Evolutionary conservation across 2,113 vertebrate species (phyloP).

Genomic region (Illadopsis cleaveri): DNA sequence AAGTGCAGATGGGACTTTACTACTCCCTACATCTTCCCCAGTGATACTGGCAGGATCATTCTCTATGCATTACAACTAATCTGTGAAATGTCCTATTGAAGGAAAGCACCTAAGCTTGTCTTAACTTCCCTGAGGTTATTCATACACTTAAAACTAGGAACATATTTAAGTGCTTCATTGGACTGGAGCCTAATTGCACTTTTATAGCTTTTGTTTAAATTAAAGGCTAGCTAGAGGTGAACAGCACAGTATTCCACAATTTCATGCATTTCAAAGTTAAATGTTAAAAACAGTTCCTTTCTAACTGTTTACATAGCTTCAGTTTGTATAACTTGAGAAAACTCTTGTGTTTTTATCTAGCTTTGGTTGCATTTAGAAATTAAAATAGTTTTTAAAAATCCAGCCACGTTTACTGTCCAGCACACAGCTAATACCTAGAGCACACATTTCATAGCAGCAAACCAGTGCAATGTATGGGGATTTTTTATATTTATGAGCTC

Average conservation of each 20-base stretch:
- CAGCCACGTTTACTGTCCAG: background rate
- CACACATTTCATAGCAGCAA: background rate
- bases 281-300: conserved; percentile 25
- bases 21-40: background rate
- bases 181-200: conserved; percentile 35
- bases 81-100: background rate
- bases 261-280: background rate
- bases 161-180: conserved; percentile 38
- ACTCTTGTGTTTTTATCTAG: background rate
- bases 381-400: background rate
- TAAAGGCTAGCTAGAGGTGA: conserved; percentile 57
- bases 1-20: background rate
- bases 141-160: conserved; percentile 1
- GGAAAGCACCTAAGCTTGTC: background rate
- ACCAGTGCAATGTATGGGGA: background rate
- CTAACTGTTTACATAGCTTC: background rate
- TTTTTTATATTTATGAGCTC: background rate
- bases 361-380: background rate
- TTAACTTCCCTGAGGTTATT: conserved; percentile 1
- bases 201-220: conserved; percentile 52
- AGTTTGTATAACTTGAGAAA: background rate
- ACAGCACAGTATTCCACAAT: background rate
- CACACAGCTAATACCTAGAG: background rate
- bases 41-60: background rate
- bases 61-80: background rate